Conservation (phyloP, 2,113 vertebrate genomes). For the Zapornia atra region DNA sequence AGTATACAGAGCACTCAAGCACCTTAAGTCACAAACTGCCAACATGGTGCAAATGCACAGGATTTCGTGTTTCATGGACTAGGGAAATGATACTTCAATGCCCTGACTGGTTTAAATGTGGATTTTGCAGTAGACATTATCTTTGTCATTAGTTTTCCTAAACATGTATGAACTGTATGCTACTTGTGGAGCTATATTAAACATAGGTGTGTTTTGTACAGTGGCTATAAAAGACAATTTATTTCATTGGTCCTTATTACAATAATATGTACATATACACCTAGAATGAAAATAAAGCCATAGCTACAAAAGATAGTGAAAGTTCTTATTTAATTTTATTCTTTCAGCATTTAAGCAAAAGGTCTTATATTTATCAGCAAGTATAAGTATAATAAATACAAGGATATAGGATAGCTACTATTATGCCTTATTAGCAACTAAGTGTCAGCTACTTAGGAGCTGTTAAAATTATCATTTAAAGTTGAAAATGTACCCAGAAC, state of each 20-base stretch:
- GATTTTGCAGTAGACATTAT: neutral
- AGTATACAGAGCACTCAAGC: fast-evolving
- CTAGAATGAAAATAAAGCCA: neutral
- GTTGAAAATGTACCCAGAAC: neutral
- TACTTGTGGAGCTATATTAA: neutral
- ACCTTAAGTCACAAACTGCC: neutral
- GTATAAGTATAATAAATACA: neutral
- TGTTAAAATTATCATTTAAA: neutral
- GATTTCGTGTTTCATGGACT: neutral
- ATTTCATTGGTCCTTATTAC: neutral
- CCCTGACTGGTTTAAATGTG: neutral
- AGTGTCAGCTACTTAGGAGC: neutral
- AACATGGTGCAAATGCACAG: neutral
- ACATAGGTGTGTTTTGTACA: neutral
- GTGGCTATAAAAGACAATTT: slow-evolving; percentile 11
- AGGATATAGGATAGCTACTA: neutral
- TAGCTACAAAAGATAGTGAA: neutral
- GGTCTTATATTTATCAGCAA: neutral
- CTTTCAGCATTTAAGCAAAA: neutral
- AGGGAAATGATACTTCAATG: neutral
- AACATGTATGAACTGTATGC: neutral
- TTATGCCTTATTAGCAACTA: neutral
- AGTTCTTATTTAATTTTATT: neutral
- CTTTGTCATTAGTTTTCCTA: neutral
- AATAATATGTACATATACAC: neutral